phyloP scores from a whole-genome alignment of 2,113 vertebrate species.

The Mesembrinibis cayennensis region DNA sequence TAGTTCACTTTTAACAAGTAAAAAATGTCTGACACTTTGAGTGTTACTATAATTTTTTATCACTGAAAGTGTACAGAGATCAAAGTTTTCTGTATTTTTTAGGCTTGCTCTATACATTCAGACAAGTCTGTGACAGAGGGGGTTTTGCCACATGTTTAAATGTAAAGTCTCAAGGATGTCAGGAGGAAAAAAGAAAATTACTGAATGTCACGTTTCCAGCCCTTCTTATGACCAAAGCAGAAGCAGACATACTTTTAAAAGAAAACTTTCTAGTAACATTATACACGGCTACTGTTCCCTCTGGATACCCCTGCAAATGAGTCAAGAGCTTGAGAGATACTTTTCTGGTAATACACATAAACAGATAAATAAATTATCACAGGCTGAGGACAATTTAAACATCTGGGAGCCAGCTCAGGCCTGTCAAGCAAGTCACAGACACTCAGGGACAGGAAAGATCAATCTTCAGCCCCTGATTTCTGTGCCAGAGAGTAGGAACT shows the following conservation, averaged over 20 bases:
- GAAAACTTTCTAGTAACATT: slow-evolving; percentile 71
- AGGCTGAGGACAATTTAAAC: slow-evolving; percentile 74
- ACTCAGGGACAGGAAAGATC: slow-evolving; percentile 70
- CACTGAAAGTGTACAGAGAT: slow-evolving; percentile 74
- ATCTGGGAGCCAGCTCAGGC: slow-evolving; percentile 77
- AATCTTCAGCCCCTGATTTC: slow-evolving; percentile 60
- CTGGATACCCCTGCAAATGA: slow-evolving; percentile 70
- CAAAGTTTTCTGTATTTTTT: slow-evolving; percentile 58
- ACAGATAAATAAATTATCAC: slow-evolving; percentile 83
- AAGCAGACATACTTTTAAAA: slow-evolving; percentile 58
- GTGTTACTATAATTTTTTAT: slow-evolving; percentile 78
- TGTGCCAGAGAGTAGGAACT: slow-evolving; percentile 40
- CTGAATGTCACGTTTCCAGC: slow-evolving; percentile 68
- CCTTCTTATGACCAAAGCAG: slow-evolving; percentile 65
- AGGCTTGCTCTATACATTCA: slow-evolving; percentile 41
- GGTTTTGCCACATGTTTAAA: slow-evolving; percentile 74
- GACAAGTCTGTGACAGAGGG: slow-evolving; percentile 68
- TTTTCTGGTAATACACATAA: slow-evolving; percentile 76
- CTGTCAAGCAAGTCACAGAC: slow-evolving; percentile 80
- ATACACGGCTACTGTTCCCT: slow-evolving; percentile 77
- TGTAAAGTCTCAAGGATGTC: slow-evolving; percentile 38
- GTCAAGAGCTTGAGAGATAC: slow-evolving; percentile 76
- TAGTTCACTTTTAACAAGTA: slow-evolving; percentile 47
- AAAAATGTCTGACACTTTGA: slow-evolving; percentile 75
- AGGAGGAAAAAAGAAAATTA: slow-evolving; percentile 54